Evolutionary conservation across 2,113 vertebrate species (phyloP), one percentile per base, ranked within the genome.

Genomic region (Hypomesus transpacificus): DNA sequence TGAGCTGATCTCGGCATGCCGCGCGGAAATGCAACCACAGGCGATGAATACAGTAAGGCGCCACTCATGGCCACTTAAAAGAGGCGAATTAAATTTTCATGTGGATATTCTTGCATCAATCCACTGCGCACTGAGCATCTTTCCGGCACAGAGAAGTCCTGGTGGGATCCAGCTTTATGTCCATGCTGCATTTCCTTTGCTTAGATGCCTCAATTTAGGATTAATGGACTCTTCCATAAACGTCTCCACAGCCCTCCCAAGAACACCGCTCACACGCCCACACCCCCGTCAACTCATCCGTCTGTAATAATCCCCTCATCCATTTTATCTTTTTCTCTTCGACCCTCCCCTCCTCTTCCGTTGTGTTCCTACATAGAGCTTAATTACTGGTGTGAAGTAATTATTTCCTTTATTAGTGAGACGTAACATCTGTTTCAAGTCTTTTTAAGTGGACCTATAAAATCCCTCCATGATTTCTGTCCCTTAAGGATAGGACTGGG

Each of bases 361-460:
- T 85, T 69, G 59, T 74, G 84, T 89, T 86, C 79, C 81, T 75
- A 88, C 87, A 84, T 79, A 87, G 71, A 77, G 77, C 87, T 92
- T 92, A 92, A 92, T 92, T 92, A 91, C 89, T 90, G 86, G 81
- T 86, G 80, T 80, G 80, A 86, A 91, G 88, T 91, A 91, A 91
- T 91, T 90, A 91, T 90, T 91, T 90, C 81, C 88, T 91, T 90
- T 91, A 89, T 91, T 91, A 90, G 89, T 81, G 80, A 86, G 87
- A 88, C 76, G 68, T 82, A 88, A 90, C 90, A 92, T 90, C 90
- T 92, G 91, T 91, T 92, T 90, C 79, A 75, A 84, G 87, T 89
- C 88, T 90, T 90, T 89, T 90, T 91, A 90, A 90, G 85, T 86
- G 85, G 85, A 86, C 86, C 89, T 91, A 91, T 91, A 92, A 91